A percentile compares a stretch with the other conserved stretches of the same genome.
phyloP scores from a whole-genome alignment of 2,888 invertebrate genomes.

The Bellardia bayeri region DNA sequence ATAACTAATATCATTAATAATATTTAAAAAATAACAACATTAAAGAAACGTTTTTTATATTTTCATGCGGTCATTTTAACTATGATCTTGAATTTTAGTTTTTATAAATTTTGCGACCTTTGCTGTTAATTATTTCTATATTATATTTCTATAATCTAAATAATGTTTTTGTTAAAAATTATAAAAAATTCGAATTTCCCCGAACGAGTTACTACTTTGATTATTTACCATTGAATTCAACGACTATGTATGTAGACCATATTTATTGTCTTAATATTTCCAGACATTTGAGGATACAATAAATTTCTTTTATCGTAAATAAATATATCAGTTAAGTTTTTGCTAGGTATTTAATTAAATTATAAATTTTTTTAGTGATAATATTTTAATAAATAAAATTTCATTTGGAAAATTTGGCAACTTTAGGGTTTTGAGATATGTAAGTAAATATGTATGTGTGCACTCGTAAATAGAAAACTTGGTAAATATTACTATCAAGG shows the following conservation, averaged over 20 bases:
- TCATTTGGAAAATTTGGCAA: constrained; percentile 41
- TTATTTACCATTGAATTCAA: no score
- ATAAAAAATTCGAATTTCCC: constrained; percentile 2
- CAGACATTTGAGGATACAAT: not conserved
- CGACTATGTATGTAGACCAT: not conserved
- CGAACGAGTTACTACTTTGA: not conserved
- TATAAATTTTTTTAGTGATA: constrained; percentile 43
- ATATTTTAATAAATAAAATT: constrained; percentile 27
- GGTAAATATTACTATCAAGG: not conserved
- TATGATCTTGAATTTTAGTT: not conserved
- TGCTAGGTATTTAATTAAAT: constrained; percentile 46
- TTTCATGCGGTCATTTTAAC: not conserved
- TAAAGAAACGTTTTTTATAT: not conserved
- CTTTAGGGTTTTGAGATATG: constrained; percentile 12
- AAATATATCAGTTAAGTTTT: constrained; percentile 19
- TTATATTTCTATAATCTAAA: not conserved
- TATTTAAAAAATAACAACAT: constrained; percentile 2
- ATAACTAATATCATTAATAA: not conserved
- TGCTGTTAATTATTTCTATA: not conserved
- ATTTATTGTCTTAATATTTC: not conserved
- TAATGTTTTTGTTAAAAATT: not conserved
- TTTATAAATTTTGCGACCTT: not conserved
- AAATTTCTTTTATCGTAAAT: constrained; percentile 29
- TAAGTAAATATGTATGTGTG: not conserved
- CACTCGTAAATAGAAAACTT: not conserved